These are phyloP conservation scores for Galeopsomyia nigrocyanea DNA, from an alignment of 2,888 invertebrate species.

Conservation along the genomic window DNA sequence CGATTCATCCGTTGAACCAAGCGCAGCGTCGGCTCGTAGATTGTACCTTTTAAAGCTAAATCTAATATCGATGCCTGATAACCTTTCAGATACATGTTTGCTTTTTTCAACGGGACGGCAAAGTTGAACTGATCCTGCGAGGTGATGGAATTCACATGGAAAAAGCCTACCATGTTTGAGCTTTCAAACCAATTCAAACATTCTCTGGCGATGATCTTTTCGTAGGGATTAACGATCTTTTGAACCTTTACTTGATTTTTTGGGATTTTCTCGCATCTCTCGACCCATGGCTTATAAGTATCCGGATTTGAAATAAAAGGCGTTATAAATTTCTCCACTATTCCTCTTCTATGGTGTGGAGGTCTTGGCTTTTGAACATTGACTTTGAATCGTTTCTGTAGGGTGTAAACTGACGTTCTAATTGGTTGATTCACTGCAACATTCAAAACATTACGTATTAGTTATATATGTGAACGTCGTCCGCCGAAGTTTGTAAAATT, in stretches of 20 bases:
- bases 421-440: slow-evolving; percentile 60
- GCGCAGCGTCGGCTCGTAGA: slow-evolving; percentile 75
- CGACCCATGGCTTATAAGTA: slow-evolving; percentile 54
- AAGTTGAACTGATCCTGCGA: slow-evolving; percentile 77
- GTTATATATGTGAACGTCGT: neutral
- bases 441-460: slow-evolving; percentile 23
- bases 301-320: slow-evolving; percentile 74
- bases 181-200: slow-evolving; percentile 78
- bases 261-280: slow-evolving; percentile 69
- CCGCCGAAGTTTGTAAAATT: neutral
- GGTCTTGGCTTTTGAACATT: slow-evolving; percentile 82
- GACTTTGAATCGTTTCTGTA: slow-evolving; percentile 80
- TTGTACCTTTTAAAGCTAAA: slow-evolving; percentile 77
- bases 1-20: slow-evolving; percentile 4
- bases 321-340: slow-evolving; percentile 76
- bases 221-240: slow-evolving; percentile 74
- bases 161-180: slow-evolving; percentile 80
- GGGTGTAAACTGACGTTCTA: slow-evolving; percentile 58
- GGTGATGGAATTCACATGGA: slow-evolving; percentile 81
- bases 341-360: slow-evolving; percentile 79
- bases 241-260: slow-evolving; percentile 50
- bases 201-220: slow-evolving; percentile 80
- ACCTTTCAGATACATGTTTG: slow-evolving; percentile 78
- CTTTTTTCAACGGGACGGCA: slow-evolving; percentile 74
- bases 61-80: slow-evolving; percentile 77